phyloP scores from a whole-genome alignment of 1,140 invertebrate genomes.

The Alviniconcha marisindica region DNA sequence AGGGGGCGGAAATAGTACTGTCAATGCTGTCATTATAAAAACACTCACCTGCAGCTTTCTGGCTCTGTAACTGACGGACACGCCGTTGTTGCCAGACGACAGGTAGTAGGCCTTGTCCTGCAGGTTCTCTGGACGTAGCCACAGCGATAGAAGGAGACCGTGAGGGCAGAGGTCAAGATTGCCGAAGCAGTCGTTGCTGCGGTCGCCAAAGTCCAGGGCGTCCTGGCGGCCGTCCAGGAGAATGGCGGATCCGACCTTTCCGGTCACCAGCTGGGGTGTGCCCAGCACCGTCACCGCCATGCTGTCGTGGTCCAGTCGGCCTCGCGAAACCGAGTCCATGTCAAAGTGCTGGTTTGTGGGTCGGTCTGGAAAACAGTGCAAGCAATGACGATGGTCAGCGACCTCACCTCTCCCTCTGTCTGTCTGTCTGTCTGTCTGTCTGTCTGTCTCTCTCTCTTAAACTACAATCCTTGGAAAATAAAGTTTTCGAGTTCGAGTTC shows the following conservation, averaged over 20 bases:
- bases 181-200: constrained; percentile 63
- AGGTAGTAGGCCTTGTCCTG: constrained; percentile 63
- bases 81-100: constrained; percentile 70
- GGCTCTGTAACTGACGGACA: constrained; percentile 54
- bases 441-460: no score
- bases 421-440: no score
- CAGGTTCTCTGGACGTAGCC: constrained; percentile 63
- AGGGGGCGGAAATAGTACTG: no score
- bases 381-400: no score
- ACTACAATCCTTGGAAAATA: no score
- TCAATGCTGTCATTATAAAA: no score
- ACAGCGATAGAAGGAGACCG: constrained; percentile 64
- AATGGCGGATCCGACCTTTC: constrained; percentile 66
- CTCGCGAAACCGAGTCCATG: constrained; percentile 53
- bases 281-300: constrained; percentile 57
- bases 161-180: constrained; percentile 70
- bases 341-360: constrained; percentile 57
- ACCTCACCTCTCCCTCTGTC: no score
- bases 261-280: constrained; percentile 52
- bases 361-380: no score
- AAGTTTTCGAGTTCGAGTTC: no score
- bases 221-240: constrained; percentile 62
- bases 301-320: constrained; percentile 56
- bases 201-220: constrained; percentile 64
- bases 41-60: constrained; percentile 42